These are phyloP conservation scores for Erebia epiphron DNA, from an alignment of 2,888 invertebrate species.

Conservation along the genomic window DNA sequence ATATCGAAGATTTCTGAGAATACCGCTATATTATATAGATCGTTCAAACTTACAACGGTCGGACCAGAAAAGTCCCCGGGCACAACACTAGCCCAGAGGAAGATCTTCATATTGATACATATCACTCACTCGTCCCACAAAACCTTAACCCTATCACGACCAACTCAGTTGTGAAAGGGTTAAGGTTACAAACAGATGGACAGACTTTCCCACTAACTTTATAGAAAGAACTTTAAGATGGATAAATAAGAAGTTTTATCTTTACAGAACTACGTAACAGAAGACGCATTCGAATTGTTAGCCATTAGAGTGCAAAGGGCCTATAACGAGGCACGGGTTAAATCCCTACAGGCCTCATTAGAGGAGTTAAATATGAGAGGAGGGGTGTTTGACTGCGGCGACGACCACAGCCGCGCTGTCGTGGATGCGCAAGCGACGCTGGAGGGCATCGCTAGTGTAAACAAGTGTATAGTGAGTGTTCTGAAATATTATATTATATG, in stretches of 20 bases:
- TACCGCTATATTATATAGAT: too few species aligned
- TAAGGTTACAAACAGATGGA: too few species aligned
- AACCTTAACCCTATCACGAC: too few species aligned
- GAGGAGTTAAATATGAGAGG: slow-evolving; percentile 46
- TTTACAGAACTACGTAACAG: slow-evolving; percentile 51
- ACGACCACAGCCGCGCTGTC: background rate
- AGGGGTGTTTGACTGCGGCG: slow-evolving; percentile 49
- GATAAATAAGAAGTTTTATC: background rate
- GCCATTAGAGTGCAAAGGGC: slow-evolving; percentile 60
- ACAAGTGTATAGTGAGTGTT: slow-evolving; percentile 62
- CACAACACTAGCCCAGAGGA: too few species aligned
- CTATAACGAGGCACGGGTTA: slow-evolving; percentile 50
- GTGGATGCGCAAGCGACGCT: slow-evolving; percentile 26
- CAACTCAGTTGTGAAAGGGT: too few species aligned
- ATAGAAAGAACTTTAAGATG: too few species aligned
- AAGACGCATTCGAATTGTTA: slow-evolving; percentile 59
- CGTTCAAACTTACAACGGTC: too few species aligned
- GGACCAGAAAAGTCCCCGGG: too few species aligned
- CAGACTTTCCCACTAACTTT: too few species aligned
- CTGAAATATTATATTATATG: background rate
- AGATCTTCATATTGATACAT: too few species aligned
- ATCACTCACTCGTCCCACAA: too few species aligned
- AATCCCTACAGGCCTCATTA: slow-evolving; percentile 45
- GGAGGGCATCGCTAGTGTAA: slow-evolving; percentile 47
- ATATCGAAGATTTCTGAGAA: too few species aligned